Conservation (phyloP, 2,113 vertebrate genomes). For the Solenodon paradoxus region DNA sequence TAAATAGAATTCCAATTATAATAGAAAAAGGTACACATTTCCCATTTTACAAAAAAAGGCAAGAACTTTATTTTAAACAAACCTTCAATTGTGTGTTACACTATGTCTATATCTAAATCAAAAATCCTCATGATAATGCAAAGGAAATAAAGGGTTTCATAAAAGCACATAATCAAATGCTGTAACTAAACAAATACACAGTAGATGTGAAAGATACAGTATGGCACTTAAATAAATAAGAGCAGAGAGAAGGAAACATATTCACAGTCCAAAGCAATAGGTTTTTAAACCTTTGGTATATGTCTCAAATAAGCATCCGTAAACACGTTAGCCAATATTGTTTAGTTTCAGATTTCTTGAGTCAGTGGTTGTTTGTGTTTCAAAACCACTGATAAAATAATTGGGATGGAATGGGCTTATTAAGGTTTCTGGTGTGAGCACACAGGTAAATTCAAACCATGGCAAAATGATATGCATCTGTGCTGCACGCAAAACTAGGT, state of each 20-base stretch:
- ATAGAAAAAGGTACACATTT: conserved; percentile 45
- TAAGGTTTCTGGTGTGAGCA: conserved; percentile 96
- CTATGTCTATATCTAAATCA: conserved; percentile 75
- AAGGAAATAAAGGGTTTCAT: conserved; percentile 77
- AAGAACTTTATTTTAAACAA: conserved; percentile 83
- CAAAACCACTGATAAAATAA: conserved; percentile 66
- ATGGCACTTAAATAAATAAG: conserved; percentile 87
- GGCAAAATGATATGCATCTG: conserved; percentile 83
- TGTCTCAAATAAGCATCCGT: conserved; percentile 72
- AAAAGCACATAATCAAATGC: conserved; percentile 78
- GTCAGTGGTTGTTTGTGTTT: conserved; percentile 46
- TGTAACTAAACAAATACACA: conserved; percentile 81
- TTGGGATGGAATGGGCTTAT: conserved; percentile 84
- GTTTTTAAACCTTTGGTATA: conserved; percentile 86
- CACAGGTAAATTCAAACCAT: conserved; percentile 89
- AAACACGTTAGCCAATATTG: conserved; percentile 70
- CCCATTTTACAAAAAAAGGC: conserved; percentile 78
- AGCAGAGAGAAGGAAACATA: conserved; percentile 80
- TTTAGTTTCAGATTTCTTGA: conserved; percentile 72
- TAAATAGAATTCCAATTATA: conserved; percentile 10
- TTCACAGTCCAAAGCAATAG: conserved; percentile 81
- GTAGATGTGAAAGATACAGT: conserved; percentile 77
- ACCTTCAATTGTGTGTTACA: conserved; percentile 78
- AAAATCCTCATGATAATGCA: conserved; percentile 64
- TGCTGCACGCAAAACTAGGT: conserved; percentile 72